Evolutionary conservation across 2,888 invertebrate genomes (phyloP), one percentile per base, ranked within the genome.

Genomic region (Onchidella celtica): DNA sequence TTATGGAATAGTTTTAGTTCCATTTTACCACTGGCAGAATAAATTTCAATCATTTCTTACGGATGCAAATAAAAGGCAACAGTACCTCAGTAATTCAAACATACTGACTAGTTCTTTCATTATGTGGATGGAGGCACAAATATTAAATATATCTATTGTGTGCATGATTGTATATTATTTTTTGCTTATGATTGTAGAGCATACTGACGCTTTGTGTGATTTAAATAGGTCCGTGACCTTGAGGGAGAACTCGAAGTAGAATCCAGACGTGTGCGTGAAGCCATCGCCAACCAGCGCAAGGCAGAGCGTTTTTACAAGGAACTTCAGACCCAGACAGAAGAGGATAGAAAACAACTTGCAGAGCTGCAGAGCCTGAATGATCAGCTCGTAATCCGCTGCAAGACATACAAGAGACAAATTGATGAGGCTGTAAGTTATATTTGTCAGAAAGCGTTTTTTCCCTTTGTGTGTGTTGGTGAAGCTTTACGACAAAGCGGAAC

Each of bases 371-470:
- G 92, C 78, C 82, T 90, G 68, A 88, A 88, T 85, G 92, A 92
- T 81, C 91, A 90, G 79, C 88, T 92, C 80, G 87, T 84, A 84
- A 86, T 91, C 77, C 91, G 91, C 85, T 85, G 91, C 87, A 92
- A 91, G 86, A 88, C 91, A 75, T 92, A 92, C 88, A 92, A 91
- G 86, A 87, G 93, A 83, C 93, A 93, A 88, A 88, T 93, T 77
- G 93, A 93, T 79, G 93, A 93, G 85, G 91, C 92, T 63, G 93
- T 93, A 86, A 89, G 93, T 91, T 73, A 21, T n/a, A n/a, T n/a
- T n/a, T n/a, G n/a, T n/a, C n/a, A n/a, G 24, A 27, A 4, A 47
- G 4, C n/a, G 4, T 70, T 36, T 6, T 36, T 68, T 55, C 55
- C 9, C 55, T 55, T 9, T 9, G 55, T 17, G 9, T 9, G 9